A percentile compares a stretch with the other conserved stretches of the same genome.
phyloP scores from a whole-genome alignment of 2,797 vertebrate species.

The Tinamus major region DNA sequence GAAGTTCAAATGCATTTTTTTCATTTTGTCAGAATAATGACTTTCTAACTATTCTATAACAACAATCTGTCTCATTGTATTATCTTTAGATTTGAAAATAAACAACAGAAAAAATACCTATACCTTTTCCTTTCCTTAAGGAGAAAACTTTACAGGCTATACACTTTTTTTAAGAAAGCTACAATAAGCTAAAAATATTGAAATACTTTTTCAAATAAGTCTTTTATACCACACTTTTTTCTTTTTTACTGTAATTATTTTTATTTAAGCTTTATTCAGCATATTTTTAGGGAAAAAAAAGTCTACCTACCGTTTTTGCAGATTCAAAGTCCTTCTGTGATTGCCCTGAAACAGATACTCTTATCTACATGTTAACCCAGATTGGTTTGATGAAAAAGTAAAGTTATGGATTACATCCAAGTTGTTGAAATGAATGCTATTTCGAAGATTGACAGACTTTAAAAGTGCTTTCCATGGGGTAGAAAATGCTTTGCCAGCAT shows the following conservation, averaged over 20 bases:
- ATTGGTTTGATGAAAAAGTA: conserved; percentile 38
- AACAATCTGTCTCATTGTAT: not conserved
- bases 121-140: not conserved
- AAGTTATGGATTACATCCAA: conserved; percentile 57
- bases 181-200: not conserved
- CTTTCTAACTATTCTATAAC: not conserved
- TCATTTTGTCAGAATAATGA: conserved; percentile 17
- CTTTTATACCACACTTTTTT: not conserved
- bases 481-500: conserved; percentile 70
- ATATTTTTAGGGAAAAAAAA: conserved; percentile 5
- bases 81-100: conserved; percentile 14
- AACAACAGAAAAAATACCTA: not conserved
- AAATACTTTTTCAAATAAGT: not conserved
- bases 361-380: conserved; percentile 50
- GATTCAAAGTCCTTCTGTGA: conserved; percentile 58
- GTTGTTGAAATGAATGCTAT: conserved; percentile 47
- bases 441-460: conserved; percentile 60
- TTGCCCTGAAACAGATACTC: conserved; percentile 54
- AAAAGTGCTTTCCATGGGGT: conserved; percentile 74
- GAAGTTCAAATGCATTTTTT: conserved; percentile 25
- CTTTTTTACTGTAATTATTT: not conserved
- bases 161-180: not conserved
- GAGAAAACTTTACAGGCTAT: not conserved
- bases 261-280: not conserved
- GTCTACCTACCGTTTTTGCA: conserved; percentile 75